phyloP scores from a whole-genome alignment of 2,797 vertebrate species.

The Phrynocephalus vlangalii region DNA sequence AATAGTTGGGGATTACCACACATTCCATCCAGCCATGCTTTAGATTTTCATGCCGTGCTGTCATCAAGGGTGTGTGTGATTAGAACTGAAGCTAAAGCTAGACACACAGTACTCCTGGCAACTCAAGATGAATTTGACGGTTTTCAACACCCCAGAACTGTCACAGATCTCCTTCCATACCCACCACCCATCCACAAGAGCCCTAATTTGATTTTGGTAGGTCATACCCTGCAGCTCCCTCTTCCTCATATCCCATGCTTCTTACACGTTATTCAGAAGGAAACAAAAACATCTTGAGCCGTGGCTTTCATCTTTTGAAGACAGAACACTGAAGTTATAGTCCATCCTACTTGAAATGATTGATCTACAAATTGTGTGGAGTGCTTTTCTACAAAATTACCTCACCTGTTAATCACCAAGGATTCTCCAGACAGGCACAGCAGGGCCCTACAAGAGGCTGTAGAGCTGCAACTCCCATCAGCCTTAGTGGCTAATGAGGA shows the following conservation, averaged over 20 bases:
- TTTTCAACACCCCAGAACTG: background rate
- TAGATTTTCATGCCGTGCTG: constrained; percentile 14
- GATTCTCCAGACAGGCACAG: background rate
- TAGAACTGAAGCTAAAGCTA: background rate
- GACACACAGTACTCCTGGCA: background rate
- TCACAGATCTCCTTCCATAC: background rate
- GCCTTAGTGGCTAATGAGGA: background rate
- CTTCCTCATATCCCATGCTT: background rate
- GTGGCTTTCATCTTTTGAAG: background rate
- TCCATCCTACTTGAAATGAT: background rate
- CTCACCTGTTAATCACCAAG: background rate
- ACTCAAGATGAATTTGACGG: background rate
- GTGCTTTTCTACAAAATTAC: background rate
- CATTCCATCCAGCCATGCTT: background rate
- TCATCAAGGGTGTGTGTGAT: background rate
- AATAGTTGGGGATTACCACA: constrained; percentile 5
- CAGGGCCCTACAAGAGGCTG: background rate
- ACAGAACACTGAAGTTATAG: background rate
- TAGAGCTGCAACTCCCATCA: background rate
- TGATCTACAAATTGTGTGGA: background rate
- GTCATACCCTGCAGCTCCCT: background rate
- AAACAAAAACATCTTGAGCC: background rate
- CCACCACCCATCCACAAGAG: too few species aligned
- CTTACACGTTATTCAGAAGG: background rate
- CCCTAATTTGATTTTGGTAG: background rate